Conservation (phyloP, 2,888 invertebrate species). For the Agrochola lota region DNA sequence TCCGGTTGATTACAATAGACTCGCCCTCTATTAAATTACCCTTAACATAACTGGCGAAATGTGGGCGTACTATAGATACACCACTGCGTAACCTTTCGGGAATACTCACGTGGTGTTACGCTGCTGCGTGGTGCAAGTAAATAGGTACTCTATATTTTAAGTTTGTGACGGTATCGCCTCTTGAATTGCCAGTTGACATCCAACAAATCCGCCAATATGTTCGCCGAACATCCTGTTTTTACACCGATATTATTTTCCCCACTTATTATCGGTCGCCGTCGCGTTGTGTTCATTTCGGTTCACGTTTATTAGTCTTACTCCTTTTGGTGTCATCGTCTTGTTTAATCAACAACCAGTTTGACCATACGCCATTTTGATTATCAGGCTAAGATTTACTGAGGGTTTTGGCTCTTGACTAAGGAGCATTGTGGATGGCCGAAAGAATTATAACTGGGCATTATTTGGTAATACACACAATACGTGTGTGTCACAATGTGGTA, state of each 20-base stretch:
- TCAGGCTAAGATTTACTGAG: slow-evolving; percentile 40
- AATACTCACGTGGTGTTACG: too few species aligned
- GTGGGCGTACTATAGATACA: too few species aligned
- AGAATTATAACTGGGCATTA: not conserved
- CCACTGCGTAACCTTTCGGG: too few species aligned
- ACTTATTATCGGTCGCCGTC: slow-evolving; percentile 53
- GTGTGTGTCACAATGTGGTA: too few species aligned
- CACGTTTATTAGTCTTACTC: slow-evolving; percentile 51
- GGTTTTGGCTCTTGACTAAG: slow-evolving; percentile 31
- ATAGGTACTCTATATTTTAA: too few species aligned
- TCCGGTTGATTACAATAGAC: too few species aligned
- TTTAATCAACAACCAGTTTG: slow-evolving; percentile 63
- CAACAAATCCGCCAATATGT: slow-evolving; percentile 33
- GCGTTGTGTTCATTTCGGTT: slow-evolving; percentile 50
- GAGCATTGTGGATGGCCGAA: not conserved
- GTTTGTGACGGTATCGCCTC: too few species aligned
- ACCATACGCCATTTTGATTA: slow-evolving; percentile 57
- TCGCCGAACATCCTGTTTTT: not conserved
- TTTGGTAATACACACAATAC: too few species aligned
- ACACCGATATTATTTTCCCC: slow-evolving; percentile 42
- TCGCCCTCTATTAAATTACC: too few species aligned
- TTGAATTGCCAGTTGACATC: too few species aligned
- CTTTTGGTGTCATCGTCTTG: slow-evolving; percentile 48
- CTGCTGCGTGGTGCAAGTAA: too few species aligned
- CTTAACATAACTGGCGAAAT: too few species aligned